Evolutionary conservation across 2,888 invertebrate species (phyloP), one percentile per base, ranked within the genome.

Genomic region (Xanthia togata): DNA sequence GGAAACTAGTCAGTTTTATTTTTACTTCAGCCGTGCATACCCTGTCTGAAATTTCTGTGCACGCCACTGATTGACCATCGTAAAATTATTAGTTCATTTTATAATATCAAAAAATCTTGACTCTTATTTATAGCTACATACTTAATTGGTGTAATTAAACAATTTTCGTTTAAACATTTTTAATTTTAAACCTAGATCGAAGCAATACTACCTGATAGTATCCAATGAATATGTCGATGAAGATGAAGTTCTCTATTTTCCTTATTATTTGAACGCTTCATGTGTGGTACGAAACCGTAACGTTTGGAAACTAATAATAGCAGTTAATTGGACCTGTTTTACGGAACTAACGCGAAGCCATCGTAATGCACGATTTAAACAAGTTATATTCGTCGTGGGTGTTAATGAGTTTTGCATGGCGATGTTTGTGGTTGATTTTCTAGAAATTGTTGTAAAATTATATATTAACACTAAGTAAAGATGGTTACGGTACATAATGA

Each of bases 301-400:
- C 72, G 65, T 79, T 83, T 68, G 63, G 65, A 31, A 84, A 81
- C 73, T 73, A 86, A 71, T 79, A 86, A 74, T 76, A 83, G 62
- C 38, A 81, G 68, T 62, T 81, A 88, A 86, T 86, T 86, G 74
- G 50, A 81, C 86, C 75, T 67, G 74, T 77, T 76, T 81, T 73
- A 65, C 69, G 74, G 87, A 78, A 81, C 77, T 62, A 82, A 79
- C 78, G 53, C 62, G 71, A 76, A 83, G 78, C 83, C 78, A 64
- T 68, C 57, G 71, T 71, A 81, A 69, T 79, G 83, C 82, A 82
- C 70, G 84, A 77, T 73, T 80, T 73, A 63, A 78, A 41, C 50
- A 44, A 63, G 70, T 65, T 78, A 50, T 70, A 70, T 72, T 75
- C 47, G 23, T 50, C 11, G 67, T 64, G 72, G 62, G 38, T 53